Evolutionary conservation across 1,140 invertebrate genomes (phyloP).

Genomic region (Microplitis demolitor): DNA sequence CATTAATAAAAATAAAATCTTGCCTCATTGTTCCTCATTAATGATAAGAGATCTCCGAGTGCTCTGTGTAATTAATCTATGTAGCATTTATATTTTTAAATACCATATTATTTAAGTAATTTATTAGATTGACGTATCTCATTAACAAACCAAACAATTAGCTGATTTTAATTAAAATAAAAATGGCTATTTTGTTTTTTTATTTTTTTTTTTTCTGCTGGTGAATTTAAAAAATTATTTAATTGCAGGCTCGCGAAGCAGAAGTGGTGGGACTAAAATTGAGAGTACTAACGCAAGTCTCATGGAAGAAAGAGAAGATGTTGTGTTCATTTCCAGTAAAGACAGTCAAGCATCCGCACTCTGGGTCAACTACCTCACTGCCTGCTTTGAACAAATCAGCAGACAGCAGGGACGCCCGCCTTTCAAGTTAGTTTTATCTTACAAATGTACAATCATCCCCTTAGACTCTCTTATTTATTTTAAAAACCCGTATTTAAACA

Average conservation of each 20-base stretch:
- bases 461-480: slow-evolving; percentile 10
- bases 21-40: too few species aligned
- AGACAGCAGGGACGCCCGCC: slow-evolving; percentile 74
- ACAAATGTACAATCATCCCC: slow-evolving; percentile 12
- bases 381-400: slow-evolving; percentile 82
- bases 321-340: slow-evolving; percentile 76
- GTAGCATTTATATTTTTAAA: too few species aligned
- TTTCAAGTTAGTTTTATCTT: slow-evolving; percentile 66
- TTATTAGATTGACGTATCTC: not conserved
- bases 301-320: slow-evolving; percentile 66
- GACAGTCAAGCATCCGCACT: slow-evolving; percentile 74
- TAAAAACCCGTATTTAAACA: not conserved
- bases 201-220: not conserved
- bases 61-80: not conserved
- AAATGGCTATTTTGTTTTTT: not conserved
- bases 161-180: too few species aligned
- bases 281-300: slow-evolving; percentile 31
- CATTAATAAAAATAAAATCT: not conserved
- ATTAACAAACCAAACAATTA: not conserved
- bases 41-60: too few species aligned
- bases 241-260: slow-evolving; percentile 48
- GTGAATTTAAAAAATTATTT: slow-evolving; percentile 6
- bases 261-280: slow-evolving; percentile 33
- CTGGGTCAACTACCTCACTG: slow-evolving; percentile 80
- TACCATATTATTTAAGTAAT: not conserved